Evolutionary conservation across 2,888 invertebrate species (phyloP).

Genomic region (Lathronympha strigana): DNA sequence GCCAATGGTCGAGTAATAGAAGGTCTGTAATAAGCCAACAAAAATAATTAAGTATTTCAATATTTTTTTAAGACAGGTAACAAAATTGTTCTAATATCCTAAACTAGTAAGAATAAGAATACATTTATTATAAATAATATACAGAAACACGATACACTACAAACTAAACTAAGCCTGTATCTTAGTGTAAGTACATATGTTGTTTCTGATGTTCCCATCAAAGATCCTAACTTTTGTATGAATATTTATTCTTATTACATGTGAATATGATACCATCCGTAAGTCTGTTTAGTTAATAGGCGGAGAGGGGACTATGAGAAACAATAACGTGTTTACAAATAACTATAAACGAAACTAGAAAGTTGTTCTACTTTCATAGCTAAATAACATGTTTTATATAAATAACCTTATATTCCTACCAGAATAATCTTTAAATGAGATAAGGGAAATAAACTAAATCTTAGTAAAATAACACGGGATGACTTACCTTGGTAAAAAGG

Average conservation of each 20-base stretch:
- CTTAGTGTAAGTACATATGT: too few relatives aligned
- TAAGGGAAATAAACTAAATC: background rate
- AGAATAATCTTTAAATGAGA: background rate
- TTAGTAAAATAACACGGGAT: conserved; percentile 45
- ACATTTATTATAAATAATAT: too few relatives aligned
- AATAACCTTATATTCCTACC: background rate
- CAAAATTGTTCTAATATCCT: too few relatives aligned
- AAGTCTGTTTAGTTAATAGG: background rate
- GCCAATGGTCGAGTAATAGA: too few relatives aligned
- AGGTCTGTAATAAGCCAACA: too few relatives aligned
- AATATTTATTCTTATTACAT: background rate
- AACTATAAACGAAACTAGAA: conserved; percentile 34
- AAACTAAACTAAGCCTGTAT: too few relatives aligned
- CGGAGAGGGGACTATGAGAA: conserved; percentile 18
- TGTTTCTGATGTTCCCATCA: too few relatives aligned
- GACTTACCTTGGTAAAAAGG: conserved; percentile 57
- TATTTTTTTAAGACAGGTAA: too few relatives aligned
- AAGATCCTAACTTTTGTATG: too few relatives aligned
- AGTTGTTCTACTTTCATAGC: conserved; percentile 33
- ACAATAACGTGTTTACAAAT: conserved; percentile 38
- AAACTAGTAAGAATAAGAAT: too few relatives aligned
- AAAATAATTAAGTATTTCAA: too few relatives aligned
- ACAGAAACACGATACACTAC: too few relatives aligned
- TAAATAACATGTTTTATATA: background rate
- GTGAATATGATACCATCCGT: background rate